Evolutionary conservation across 2,113 vertebrate genomes (phyloP), one percentile per base, ranked within the genome.

Genomic region (Callaeas wilsoni): DNA sequence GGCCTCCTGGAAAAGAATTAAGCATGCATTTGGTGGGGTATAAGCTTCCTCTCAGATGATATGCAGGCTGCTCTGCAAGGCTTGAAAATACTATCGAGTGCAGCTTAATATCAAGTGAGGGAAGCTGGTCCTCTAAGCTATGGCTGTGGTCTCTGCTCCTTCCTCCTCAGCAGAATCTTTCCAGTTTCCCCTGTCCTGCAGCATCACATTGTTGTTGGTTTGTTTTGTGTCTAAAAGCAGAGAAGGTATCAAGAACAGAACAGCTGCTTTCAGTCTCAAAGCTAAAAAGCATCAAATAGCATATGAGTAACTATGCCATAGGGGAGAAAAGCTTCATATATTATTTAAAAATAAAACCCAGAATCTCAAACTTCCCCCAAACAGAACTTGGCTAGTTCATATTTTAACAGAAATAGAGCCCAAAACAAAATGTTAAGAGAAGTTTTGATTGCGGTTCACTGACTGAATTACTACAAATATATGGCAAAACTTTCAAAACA

Each of bases 111-210:
- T 27, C 35, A 83, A 65, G 41, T 20, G 42, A 82, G 30, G 29
- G 20, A 89, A 89, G 29, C 6, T 53, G 41, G 7, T 73, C 37
- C 63, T 52, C 35, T 55, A 76, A 56, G 32, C 33, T 79, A 65
- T 0, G 0, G 14, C 22, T 67, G 16, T 52, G 21, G 26, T 49
- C 32, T 67, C 49, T 67, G n/a, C 39, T 82, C 49, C 32, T 33
- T 92, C 30, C 32, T 69, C 69, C 53, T 85, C 39, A 62, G 15
- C 44, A 39, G 30, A 56, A 86, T 33, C 44, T 37, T 80, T n/a
- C 6, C 44, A 8, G 16, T 44, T 92, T 44, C 22, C 59, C 32
- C 50, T 57, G 20, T 65, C n/a, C 53, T 56, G 23, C 10, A 83
- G 37, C 55, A 65, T 18, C 12, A 19, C 1, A 0, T 65, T 27